Evolutionary conservation across 2,888 invertebrate species (phyloP).

Genomic region (Drosophila cracens): DNA sequence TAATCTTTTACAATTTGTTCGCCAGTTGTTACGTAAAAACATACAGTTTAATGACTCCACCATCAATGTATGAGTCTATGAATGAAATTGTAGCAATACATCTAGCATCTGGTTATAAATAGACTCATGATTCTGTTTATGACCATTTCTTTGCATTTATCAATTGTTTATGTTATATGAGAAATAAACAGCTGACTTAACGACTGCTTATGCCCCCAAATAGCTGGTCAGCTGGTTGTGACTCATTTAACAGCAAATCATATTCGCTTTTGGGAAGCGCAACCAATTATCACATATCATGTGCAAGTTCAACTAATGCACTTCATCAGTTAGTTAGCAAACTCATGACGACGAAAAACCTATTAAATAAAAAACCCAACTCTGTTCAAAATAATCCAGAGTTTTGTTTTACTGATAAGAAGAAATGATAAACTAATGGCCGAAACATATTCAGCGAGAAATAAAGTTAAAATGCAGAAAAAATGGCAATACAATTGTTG

Average conservation of each 20-base stretch:
- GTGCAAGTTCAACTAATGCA: conserved; percentile 31
- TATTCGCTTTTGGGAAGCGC: background rate
- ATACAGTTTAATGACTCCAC: background rate
- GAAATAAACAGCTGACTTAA: conserved; percentile 6
- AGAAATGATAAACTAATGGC: conserved; percentile 43
- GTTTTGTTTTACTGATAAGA: conserved; percentile 41
- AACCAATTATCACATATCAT: conserved; percentile 17
- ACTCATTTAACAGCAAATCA: conserved; percentile 15
- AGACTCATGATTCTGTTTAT: conserved; percentile 9
- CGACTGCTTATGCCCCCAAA: conserved; percentile 22
- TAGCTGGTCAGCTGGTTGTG: conserved; percentile 19
- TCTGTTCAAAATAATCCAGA: conserved; percentile 5
- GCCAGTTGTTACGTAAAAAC: background rate
- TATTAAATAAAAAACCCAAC: conserved; percentile 14
- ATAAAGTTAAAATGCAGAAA: conserved; percentile 5
- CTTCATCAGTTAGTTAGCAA: conserved; percentile 29
- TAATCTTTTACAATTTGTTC: background rate
- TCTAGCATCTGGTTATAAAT: conserved; percentile 9
- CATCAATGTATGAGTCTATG: background rate
- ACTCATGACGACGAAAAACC: background rate
- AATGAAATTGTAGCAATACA: background rate
- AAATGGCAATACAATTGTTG: background rate
- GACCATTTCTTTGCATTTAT: background rate
- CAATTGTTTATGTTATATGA: conserved; percentile 24
- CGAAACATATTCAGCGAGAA: conserved; percentile 9